Conservation (phyloP, 2,797 vertebrate genomes). For the Xenopus petersii region DNA sequence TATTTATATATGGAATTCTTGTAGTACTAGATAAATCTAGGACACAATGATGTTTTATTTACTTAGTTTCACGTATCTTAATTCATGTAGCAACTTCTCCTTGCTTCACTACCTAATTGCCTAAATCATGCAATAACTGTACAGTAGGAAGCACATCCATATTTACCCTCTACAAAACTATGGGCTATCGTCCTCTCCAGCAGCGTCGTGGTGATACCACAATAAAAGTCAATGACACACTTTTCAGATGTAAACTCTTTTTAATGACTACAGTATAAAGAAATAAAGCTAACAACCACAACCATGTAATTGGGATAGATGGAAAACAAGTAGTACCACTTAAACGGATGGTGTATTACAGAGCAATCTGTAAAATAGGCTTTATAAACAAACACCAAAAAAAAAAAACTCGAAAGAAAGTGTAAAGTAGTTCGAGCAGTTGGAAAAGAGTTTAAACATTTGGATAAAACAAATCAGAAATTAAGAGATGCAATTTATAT, state of each 20-base stretch:
- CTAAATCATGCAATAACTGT: constrained; percentile 36
- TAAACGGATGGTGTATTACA: constrained; percentile 45
- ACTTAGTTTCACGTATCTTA: background rate
- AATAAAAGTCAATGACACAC: constrained; percentile 49
- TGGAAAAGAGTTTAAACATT: background rate
- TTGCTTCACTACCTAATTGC: constrained; percentile 42
- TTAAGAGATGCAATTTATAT: background rate
- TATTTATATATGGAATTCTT: too few relatives aligned
- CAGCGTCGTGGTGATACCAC: constrained; percentile 29
- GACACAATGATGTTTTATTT: too few relatives aligned
- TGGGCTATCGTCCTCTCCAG: constrained; percentile 35
- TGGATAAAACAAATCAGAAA: background rate
- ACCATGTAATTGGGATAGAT: constrained; percentile 43
- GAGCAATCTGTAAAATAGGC: constrained; percentile 41
- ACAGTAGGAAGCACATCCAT: constrained; percentile 29
- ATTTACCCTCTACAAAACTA: constrained; percentile 42
- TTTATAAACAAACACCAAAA: constrained; percentile 27
- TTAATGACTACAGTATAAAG: constrained; percentile 45
- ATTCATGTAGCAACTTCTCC: constrained; percentile 3
- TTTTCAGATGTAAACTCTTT: constrained; percentile 44
- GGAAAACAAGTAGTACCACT: constrained; percentile 46
- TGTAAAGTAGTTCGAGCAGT: constrained; percentile 27
- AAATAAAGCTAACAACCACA: constrained; percentile 49
- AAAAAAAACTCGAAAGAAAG: constrained; percentile 16
- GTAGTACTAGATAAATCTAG: too few relatives aligned